Evolutionary conservation across 2,888 invertebrate species (phyloP).

Genomic region (Ochlodes sylvanus): DNA sequence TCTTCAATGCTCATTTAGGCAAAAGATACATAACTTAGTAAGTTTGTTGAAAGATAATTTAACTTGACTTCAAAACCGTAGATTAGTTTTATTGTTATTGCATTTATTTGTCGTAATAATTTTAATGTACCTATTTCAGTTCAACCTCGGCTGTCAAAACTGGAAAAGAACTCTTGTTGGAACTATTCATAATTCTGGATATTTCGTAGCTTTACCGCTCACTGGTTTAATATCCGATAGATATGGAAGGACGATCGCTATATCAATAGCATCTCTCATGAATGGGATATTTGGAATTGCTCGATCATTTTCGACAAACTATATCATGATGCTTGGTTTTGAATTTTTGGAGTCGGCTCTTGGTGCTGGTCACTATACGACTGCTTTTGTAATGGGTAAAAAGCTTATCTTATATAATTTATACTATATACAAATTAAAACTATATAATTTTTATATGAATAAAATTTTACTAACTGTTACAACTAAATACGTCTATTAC

Average conservation of each 20-base stretch:
- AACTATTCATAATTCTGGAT: constrained; percentile 87
- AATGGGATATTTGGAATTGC: constrained; percentile 68
- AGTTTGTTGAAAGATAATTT: too few species aligned
- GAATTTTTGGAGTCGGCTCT: constrained; percentile 72
- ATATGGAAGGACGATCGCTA: constrained; percentile 83
- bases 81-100: too few species aligned
- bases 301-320: constrained; percentile 74
- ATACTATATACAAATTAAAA: constrained; percentile 26
- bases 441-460: too few species aligned
- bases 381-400: constrained; percentile 75
- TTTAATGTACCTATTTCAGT: constrained; percentile 70
- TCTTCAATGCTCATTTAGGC: too few species aligned
- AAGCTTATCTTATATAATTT: background rate
- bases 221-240: constrained; percentile 87
- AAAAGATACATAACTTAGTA: too few species aligned
- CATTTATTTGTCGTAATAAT: constrained; percentile 27
- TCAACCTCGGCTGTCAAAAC: constrained; percentile 81
- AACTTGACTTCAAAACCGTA: too few species aligned
- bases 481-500: too few species aligned
- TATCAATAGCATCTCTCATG: constrained; percentile 70
- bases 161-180: constrained; percentile 88
- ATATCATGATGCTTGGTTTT: constrained; percentile 66
- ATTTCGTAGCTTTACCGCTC: constrained; percentile 86
- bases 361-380: constrained; percentile 67
- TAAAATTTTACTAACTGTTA: too few species aligned